phyloP scores from a whole-genome alignment of 2,797 vertebrate genomes.

The Artibeus lituratus region DNA sequence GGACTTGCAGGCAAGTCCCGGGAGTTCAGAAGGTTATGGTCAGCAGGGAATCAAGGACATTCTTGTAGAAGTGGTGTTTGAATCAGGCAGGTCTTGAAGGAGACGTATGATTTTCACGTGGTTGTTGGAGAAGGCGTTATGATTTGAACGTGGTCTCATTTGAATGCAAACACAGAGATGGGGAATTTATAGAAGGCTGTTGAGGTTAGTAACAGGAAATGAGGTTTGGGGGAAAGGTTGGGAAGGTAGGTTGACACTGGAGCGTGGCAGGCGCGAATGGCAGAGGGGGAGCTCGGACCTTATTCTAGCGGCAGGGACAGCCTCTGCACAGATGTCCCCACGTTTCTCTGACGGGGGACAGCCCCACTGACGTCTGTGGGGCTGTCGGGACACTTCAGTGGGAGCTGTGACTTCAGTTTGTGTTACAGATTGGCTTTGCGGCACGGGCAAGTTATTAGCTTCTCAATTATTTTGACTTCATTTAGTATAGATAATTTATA shows the following conservation, averaged over 20 bases:
- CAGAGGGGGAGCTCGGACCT: background rate
- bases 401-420: background rate
- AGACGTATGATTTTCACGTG: background rate
- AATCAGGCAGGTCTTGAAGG: background rate
- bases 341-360: no score
- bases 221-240: background rate
- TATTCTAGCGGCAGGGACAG: background rate
- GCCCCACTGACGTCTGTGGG: background rate
- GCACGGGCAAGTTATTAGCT: background rate
- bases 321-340: background rate
- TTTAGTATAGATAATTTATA: background rate
- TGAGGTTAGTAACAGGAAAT: background rate
- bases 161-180: background rate
- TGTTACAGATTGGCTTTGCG: background rate
- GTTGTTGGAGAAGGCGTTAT: background rate
- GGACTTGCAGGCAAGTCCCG: no score
- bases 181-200: background rate
- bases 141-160: background rate
- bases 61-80: background rate
- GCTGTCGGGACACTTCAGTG: background rate
- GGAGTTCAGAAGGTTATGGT: background rate
- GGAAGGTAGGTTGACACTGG: background rate
- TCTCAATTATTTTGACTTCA: background rate
- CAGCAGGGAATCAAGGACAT: background rate
- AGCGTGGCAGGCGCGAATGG: background rate